Evolutionary conservation across 2,797 vertebrate genomes (phyloP), one percentile per base, ranked within the genome.

Genomic region (Pitangus sulphuratus): DNA sequence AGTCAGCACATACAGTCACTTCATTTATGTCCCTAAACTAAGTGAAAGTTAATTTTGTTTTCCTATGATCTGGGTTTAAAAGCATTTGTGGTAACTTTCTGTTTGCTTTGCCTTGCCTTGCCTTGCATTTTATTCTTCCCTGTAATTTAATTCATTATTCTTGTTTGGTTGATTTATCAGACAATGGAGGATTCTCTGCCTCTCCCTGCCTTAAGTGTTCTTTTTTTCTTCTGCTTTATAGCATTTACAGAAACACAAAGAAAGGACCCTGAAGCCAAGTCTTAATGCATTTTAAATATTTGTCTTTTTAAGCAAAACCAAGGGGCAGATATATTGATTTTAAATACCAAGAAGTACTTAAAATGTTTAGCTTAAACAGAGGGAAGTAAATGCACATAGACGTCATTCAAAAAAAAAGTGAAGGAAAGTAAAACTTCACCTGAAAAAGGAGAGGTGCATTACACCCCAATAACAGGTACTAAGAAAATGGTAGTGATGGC

Each of bases 281-380:
- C 72, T 93, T 92, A 94, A 93, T 95, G 84, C 28, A 76, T 87
- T 94, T 89, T 93, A 95, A 97, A 95, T 93, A 96, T 96, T 96
- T 96, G 62, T 75, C 92, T 79, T 97, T 92, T 95, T 76, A 94
- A 94, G 87, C 37, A 93, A 92, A 94, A 95, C 28, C 18, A 94
- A 94, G 45, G 48, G 68, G 48, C 24, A 82, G 40, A 84, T 62
- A 79, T 89, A 94, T 88, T 93, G 87, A 94, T 86, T 86, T 81
- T 76, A 91, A 90, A 74, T 87, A 95, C n/a, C 56, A 58, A 84
- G 50, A 83, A 81, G 81, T 90, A 77, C 68, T 86, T 87, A 51
- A 84, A 93, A 81, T 77, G 51, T 93, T 93, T 90, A 87, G 90
- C 48, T 84, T 84, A 76, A 95, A 90, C 39, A 87, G 21, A 2